Base-by-base conservation (phyloP, 2,113 vertebrate species). In the Dipodomys spectabilis region DNA sequence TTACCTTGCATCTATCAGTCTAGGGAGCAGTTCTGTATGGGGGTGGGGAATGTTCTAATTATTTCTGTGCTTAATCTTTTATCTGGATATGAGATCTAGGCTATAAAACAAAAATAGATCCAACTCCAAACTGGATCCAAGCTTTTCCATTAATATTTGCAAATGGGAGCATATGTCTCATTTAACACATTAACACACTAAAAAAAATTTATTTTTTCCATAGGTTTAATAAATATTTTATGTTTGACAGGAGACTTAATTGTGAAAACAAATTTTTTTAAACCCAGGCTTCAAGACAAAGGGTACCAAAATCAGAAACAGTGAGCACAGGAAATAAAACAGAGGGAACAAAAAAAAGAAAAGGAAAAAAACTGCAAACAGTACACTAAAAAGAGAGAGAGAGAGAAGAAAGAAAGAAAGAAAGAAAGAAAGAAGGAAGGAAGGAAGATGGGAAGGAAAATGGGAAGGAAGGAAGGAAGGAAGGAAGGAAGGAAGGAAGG, bases 1-100 rank as follows among this genome's bases (percentile, higher is more conserved):
- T 97, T 97, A 96, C 86, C 72, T 90, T 80, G 85, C 79, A 85
- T 71, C 95, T 97, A 74, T 96, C 95, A 97, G 96, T 90, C 90
- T 75, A 96, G 62, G 83, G 6, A 86, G 92, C 27, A 94, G 91
- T 86, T 85, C 82, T 69, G 87, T 79, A 79, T 44, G 23, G 16
- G 18, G 79, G 28, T 7, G 5, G 80, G 77, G 2, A 30, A 35
- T 71, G 9, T 32, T 94, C 45, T 89, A 84, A 85, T 91, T 65
- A 82, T 88, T 85, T 88, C 80, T 71, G 9, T 60, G 0, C 35
- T 45, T 73, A 71, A 67, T 75, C 69, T 85, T 83, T 91, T 13
- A 22, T 93, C 7, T 81, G 23, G 53, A 78, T 83, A 84, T 35
- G 86, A 72, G 10, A 53, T 79, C 8, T 78, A 78, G 27, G 0